phyloP scores from a whole-genome alignment of 1,140 invertebrate genomes.

The Laupala kohalensis region DNA sequence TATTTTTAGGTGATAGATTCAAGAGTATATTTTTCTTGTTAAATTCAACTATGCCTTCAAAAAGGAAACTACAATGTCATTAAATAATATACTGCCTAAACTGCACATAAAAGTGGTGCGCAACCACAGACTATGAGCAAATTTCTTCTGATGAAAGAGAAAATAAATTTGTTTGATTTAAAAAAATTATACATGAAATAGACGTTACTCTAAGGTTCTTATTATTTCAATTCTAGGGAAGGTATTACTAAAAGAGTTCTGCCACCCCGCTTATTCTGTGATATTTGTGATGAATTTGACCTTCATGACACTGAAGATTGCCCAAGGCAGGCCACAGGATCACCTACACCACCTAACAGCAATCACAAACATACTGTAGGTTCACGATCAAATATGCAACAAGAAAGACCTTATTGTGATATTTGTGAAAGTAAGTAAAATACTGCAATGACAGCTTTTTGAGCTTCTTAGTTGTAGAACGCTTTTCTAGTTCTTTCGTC shows the following conservation, averaged over 20 bases:
- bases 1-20: too few species aligned
- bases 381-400: slow-evolving; percentile 34
- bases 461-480: not conserved
- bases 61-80: too few species aligned
- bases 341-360: slow-evolving; percentile 29
- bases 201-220: too few species aligned
- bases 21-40: not conserved
- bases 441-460: not conserved
- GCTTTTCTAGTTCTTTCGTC: slow-evolving; percentile 19
- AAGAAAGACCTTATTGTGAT: slow-evolving; percentile 74
- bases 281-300: slow-evolving; percentile 95
- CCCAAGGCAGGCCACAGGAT: slow-evolving; percentile 63
- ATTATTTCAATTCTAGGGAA: slow-evolving; percentile 22
- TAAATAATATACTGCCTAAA: too few species aligned
- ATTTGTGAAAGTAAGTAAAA: slow-evolving; percentile 69
- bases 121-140: not conserved
- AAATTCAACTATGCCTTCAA: not conserved
- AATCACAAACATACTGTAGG: slow-evolving; percentile 22
- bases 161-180: too few species aligned
- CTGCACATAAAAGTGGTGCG: too few species aligned
- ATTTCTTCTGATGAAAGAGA: not conserved
- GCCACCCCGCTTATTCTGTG: slow-evolving; percentile 80
- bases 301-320: slow-evolving; percentile 94
- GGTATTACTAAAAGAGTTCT: slow-evolving; percentile 32
- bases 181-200: too few species aligned